A percentile compares a stretch with the other conserved stretches of the same genome.
Evolutionary conservation across 2,797 vertebrate species (phyloP).

Genomic region (Melanotaenia nigrans): DNA sequence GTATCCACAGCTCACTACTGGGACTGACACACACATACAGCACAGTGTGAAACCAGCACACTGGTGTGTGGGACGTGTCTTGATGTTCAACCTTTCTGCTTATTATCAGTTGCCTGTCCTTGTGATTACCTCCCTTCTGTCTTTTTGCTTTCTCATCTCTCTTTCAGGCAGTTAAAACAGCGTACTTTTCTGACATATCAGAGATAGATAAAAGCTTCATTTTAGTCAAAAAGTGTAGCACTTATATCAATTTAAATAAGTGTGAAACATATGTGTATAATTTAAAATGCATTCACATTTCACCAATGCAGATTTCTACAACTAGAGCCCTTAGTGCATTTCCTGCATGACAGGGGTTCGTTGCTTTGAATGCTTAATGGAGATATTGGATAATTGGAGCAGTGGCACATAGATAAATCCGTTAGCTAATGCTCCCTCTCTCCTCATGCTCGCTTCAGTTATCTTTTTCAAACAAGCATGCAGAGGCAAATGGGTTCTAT

Average conservation of each 20-base stretch:
- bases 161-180: background rate
- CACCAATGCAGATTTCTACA: constrained; percentile 35
- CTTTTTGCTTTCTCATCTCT: background rate
- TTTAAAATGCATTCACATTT: constrained; percentile 45
- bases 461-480: constrained; percentile 73
- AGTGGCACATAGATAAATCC: constrained; percentile 76
- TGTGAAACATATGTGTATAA: constrained; percentile 56
- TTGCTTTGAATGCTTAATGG: constrained; percentile 73
- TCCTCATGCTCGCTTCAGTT: constrained; percentile 61
- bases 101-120: background rate
- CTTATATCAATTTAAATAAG: constrained; percentile 42
- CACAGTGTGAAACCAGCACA: constrained; percentile 20
- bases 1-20: constrained; percentile 61
- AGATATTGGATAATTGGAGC: constrained; percentile 79
- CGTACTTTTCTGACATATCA: constrained; percentile 14
- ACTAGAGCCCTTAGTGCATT: constrained; percentile 54
- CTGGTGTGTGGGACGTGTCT: constrained; percentile 16
- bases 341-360: constrained; percentile 53
- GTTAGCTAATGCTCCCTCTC: constrained; percentile 51
- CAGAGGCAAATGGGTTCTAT: constrained; percentile 62
- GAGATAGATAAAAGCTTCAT: constrained; percentile 20
- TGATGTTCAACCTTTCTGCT: background rate
- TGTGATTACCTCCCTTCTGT: background rate
- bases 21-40: constrained; percentile 43
- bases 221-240: constrained; percentile 16